A percentile compares a stretch with the other conserved stretches of the same genome.
These are phyloP conservation scores for Trichogramma dendrolimi DNA, from an alignment of 2,888 invertebrate genomes.

Conservation along the genomic window DNA sequence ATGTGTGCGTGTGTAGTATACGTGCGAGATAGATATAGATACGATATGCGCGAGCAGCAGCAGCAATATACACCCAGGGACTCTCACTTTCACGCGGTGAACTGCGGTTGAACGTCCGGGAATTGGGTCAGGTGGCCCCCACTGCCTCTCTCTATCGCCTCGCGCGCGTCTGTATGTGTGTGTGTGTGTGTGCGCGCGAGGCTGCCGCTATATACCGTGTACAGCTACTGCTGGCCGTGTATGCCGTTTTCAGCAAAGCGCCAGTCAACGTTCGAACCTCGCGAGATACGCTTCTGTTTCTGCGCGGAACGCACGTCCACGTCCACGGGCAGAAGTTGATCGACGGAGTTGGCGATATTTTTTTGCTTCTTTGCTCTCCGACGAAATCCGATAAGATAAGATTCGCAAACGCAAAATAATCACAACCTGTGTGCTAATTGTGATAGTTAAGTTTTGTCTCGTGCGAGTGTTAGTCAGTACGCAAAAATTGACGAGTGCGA, in stretches of 20 bases:
- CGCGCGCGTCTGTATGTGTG: slow-evolving; percentile 4
- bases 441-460: no score
- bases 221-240: not conserved
- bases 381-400: no score
- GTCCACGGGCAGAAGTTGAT: not conserved
- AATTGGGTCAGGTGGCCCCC: slow-evolving; percentile 74
- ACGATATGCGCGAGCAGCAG: slow-evolving; percentile 30
- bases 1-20: slow-evolving; percentile 29
- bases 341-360: not conserved
- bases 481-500: no score
- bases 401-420: no score
- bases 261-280: slow-evolving; percentile 51
- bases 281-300: slow-evolving; percentile 44
- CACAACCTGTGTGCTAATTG: no score
- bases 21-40: slow-evolving; percentile 31
- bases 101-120: slow-evolving; percentile 70
- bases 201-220: slow-evolving; percentile 8
- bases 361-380: no score
- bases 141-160: slow-evolving; percentile 35
- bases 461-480: no score
- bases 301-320: slow-evolving; percentile 29
- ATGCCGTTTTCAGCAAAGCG: slow-evolving; percentile 42
- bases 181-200: slow-evolving; percentile 5
- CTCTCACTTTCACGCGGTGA: slow-evolving; percentile 63
- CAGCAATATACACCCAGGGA: slow-evolving; percentile 37